A percentile compares a stretch with the other conserved stretches of the same genome.
phyloP scores from a whole-genome alignment of 2,797 vertebrate species.

The Molossus molossus region DNA sequence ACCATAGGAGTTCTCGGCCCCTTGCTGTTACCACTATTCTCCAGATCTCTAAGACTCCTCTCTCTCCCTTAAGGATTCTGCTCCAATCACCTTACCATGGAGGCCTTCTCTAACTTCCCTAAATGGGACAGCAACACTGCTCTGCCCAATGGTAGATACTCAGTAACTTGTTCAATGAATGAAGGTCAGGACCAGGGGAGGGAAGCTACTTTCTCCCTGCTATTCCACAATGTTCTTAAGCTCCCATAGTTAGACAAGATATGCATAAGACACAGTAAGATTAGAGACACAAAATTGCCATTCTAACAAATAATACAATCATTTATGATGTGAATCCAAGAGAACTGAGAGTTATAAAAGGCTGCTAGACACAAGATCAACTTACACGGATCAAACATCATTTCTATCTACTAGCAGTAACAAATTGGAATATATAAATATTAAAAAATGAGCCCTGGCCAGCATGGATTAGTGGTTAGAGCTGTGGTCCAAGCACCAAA shows the following conservation, averaged over 20 bases:
- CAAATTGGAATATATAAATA: slow-evolving; percentile 6
- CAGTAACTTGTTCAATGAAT: neutral
- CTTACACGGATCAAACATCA: neutral
- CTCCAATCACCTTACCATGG: neutral
- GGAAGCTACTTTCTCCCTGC: neutral
- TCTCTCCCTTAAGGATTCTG: neutral
- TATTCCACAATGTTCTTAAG: neutral
- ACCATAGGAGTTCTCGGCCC: neutral
- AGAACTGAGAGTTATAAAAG: neutral
- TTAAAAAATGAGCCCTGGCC: neutral
- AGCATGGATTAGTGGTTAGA: too few relatives aligned
- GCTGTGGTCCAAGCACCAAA: too few relatives aligned
- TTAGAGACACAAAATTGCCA: neutral
- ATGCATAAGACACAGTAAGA: neutral
- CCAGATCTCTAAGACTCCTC: neutral
- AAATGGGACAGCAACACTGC: neutral
- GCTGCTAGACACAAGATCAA: neutral
- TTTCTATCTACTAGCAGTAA: neutral
- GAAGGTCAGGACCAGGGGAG: neutral
- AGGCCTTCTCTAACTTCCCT: neutral
- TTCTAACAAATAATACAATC: neutral
- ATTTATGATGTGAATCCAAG: neutral
- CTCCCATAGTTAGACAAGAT: neutral
- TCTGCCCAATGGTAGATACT: neutral
- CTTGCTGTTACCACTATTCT: neutral